Base-by-base conservation (phyloP, 1,140 invertebrate genomes). In the Venustaconcha ellipsiformis region DNA sequence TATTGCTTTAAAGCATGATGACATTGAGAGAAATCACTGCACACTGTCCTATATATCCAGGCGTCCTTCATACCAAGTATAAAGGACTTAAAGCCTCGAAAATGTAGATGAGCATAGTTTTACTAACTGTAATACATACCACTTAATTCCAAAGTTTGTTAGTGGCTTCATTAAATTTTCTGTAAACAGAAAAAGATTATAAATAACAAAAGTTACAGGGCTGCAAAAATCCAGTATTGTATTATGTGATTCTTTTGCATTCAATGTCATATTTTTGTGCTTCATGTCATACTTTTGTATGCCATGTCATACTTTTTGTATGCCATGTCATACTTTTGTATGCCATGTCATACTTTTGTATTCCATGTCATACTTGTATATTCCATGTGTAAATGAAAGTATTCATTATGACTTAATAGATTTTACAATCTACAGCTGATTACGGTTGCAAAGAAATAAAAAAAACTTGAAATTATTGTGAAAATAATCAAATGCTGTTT, bases 101-200 rank as follows among this genome's bases (percentile, higher is more conserved):
- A 37, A 1, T 37, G 37, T 14, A 67, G 15, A 17, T 55, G 2
- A 18, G 37, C 14, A 20, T 62, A 62, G 23, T 23, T 70, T 67
- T 15, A 48, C 13, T n/a, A 20, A 48, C 12, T 59, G 63, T 67
- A 14, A 59, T 65, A 72, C 78, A 64, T 91, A 95, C 95, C 96
- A 97, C 93, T 97, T 97, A 17, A 98, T 92, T 75, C 95, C 95
- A 92, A 96, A 97, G 89, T 98, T 98, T 12, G 94, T 86, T 14
- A 97, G 91, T 14, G 96, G 96, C 85, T 94, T 92, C 93, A 98
- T 97, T 18, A 94, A 87, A 83, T 97, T 94, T 71, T 94, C 88
- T 89, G 82, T 15, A 84, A 83, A 76, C 62, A 71, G 65, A 81
- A 73, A 77, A 66, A 65, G 67, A 67, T 70, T 20, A 20, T 26